These are phyloP conservation scores for Apeltes quadracus DNA, from an alignment of 2,113 vertebrate genomes.

Conservation along the genomic window DNA sequence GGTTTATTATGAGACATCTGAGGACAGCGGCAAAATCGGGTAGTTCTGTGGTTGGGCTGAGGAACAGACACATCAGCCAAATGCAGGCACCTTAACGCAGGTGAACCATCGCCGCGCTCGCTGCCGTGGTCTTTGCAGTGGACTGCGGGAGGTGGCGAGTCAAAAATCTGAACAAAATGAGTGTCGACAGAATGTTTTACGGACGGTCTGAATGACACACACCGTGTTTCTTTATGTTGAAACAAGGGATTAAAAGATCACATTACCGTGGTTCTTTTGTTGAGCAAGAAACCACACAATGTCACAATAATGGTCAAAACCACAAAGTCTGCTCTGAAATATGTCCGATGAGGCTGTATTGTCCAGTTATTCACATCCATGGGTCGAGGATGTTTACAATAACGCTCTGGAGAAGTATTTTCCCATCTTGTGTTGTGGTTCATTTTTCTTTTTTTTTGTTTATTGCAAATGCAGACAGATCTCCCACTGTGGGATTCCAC, in stretches of 20 bases:
- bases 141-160: background rate
- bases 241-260: background rate
- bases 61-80: background rate
- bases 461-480: background rate
- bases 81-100: background rate
- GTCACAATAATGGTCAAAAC: background rate
- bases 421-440: slow-evolving; percentile 9
- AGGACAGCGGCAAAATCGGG: background rate
- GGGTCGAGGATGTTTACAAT: background rate
- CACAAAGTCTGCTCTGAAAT: background rate
- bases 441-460: background rate
- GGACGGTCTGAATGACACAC: background rate
- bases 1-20: slow-evolving; percentile 21
- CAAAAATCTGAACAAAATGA: background rate
- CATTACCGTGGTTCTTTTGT: background rate
- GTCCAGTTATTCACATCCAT: background rate
- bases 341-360: background rate
- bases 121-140: background rate
- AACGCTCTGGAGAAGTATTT: slow-evolving; percentile 8
- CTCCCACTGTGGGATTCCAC: background rate
- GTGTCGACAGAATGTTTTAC: background rate
- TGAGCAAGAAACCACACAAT: background rate
- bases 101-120: background rate
- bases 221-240: background rate
- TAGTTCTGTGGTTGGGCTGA: background rate